phyloP scores from a whole-genome alignment of 2,113 vertebrate genomes.

The Oplegnathus fasciatus region DNA sequence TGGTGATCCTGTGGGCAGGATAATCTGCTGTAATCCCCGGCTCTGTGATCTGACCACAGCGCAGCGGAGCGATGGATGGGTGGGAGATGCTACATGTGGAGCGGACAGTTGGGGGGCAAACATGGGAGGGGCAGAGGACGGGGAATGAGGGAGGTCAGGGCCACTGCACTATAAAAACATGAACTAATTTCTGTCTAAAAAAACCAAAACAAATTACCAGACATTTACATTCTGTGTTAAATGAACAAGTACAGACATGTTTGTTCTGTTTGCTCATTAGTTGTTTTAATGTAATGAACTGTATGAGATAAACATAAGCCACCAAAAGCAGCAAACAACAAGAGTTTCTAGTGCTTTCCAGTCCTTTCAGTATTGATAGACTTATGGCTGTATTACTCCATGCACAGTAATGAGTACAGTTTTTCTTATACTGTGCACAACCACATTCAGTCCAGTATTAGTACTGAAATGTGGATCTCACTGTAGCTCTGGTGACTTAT shows the following conservation, averaged over 20 bases:
- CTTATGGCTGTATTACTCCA: background rate
- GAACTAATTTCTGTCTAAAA: background rate
- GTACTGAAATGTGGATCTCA: conserved; percentile 10
- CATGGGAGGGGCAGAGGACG: background rate
- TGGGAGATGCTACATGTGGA: conserved; percentile 34
- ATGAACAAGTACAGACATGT: background rate
- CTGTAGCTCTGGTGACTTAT: conserved; percentile 34
- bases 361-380: conserved; percentile 7
- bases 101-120: conserved; percentile 15
- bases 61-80: conserved; percentile 39
- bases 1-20: conserved; percentile 67
- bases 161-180: background rate
- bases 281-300: background rate
- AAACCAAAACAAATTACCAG: background rate
- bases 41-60: conserved; percentile 71
- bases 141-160: conserved; percentile 18
- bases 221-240: background rate
- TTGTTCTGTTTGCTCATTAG: background rate
- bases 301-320: background rate
- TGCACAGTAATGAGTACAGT: background rate
- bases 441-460: conserved; percentile 8
- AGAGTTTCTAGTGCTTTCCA: background rate
- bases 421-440: background rate
- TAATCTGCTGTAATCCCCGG: conserved; percentile 83
- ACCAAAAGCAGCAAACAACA: background rate